Conservation (phyloP, 2,113 vertebrate species). For the Aspiorhynchus laticeps region DNA sequence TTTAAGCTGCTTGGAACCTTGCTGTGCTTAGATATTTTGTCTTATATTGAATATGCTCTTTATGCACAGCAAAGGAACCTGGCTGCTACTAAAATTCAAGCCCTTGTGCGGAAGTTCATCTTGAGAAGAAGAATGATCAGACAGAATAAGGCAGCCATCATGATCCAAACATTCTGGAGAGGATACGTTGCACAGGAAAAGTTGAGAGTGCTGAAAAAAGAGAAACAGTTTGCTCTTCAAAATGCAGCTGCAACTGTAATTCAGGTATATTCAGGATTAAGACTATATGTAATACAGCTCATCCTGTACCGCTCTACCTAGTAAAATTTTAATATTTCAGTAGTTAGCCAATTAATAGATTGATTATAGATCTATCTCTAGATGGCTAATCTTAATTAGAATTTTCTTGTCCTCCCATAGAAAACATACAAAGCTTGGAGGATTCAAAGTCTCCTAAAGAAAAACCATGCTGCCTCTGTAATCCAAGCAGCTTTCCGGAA, state of each 20-base stretch:
- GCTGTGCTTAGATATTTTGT: background rate
- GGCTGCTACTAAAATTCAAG: conserved; percentile 82
- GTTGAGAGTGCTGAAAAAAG: conserved; percentile 68
- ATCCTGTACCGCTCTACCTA: too few species aligned
- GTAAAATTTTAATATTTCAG: too few species aligned
- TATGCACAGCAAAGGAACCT: conserved; percentile 76
- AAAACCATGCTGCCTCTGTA: conserved; percentile 69
- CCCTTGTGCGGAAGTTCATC: conserved; percentile 73
- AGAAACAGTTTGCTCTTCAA: conserved; percentile 67
- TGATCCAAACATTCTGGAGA: conserved; percentile 85
- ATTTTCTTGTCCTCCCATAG: conserved; percentile 66
- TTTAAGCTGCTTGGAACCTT: background rate
- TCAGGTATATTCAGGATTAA: conserved; percentile 75
- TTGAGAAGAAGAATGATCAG: conserved; percentile 61
- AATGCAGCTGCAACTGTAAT: conserved; percentile 78
- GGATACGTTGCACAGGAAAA: conserved; percentile 68
- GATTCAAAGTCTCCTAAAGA: conserved; percentile 62
- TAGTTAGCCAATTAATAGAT: background rate
- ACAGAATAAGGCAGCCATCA: conserved; percentile 67
- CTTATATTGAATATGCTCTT: background rate
- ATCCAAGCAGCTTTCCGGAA: conserved; percentile 82
- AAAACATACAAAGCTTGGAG: conserved; percentile 80
- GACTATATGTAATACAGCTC: background rate
- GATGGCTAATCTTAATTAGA: background rate
- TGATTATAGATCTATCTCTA: background rate